phyloP scores from a whole-genome alignment of 2,113 vertebrate species.

The Paramormyrops kingsleyae region DNA sequence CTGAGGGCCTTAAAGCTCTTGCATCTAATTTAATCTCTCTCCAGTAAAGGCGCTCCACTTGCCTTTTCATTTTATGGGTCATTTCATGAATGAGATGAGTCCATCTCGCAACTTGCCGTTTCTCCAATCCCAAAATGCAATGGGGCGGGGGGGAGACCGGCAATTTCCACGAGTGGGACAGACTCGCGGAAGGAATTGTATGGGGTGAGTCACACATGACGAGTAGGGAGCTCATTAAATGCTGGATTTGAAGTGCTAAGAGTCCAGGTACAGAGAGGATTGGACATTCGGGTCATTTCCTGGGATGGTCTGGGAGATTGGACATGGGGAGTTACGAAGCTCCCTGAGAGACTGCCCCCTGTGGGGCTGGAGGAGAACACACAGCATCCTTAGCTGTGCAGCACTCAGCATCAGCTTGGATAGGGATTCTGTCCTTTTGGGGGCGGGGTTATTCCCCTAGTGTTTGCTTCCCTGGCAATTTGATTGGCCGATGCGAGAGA shows the following conservation, averaged over 20 bases:
- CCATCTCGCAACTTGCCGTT: neutral
- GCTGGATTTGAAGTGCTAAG: neutral
- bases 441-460: neutral
- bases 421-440: neutral
- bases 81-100: neutral
- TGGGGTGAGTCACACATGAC: neutral
- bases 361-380: neutral
- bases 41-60: neutral
- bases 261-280: neutral
- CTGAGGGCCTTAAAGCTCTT: neutral
- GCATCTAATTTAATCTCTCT: neutral
- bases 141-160: neutral
- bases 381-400: neutral
- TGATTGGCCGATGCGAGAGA: neutral
- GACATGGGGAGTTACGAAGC: neutral
- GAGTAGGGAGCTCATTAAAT: neutral
- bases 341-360: neutral
- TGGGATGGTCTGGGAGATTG: neutral
- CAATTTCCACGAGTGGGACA: neutral
- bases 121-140: neutral
- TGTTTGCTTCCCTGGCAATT: neutral
- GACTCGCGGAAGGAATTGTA: neutral
- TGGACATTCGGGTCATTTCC: neutral
- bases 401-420: neutral
- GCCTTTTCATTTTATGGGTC: neutral